These are phyloP conservation scores for Antheraea assamensis DNA, from an alignment of 2,888 invertebrate genomes.

Conservation along the genomic window DNA sequence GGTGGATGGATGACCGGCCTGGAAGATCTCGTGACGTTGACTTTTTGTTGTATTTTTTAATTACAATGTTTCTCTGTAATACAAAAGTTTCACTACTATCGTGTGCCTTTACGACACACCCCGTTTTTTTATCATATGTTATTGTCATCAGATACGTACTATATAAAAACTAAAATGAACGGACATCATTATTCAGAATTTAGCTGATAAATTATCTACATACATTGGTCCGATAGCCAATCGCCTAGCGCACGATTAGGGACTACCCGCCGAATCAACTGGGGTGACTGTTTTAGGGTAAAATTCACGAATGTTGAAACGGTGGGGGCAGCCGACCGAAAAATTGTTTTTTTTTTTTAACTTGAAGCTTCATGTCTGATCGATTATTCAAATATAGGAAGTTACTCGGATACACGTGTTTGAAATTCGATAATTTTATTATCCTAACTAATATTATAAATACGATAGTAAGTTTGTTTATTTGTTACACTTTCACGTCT, in stretches of 20 bases:
- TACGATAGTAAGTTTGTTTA: no score
- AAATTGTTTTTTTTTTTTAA: conserved; percentile 48
- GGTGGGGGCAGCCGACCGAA: conserved; percentile 44
- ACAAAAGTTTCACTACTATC: no score
- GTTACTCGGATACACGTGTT: no score
- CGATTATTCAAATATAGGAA: neutral
- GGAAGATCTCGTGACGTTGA: no score
- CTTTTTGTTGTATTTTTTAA: no score
- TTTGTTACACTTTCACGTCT: no score
- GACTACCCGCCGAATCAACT: conserved; percentile 49
- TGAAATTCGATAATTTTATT: no score
- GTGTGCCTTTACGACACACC: no score
- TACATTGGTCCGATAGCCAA: conserved; percentile 28
- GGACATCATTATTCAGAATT: neutral
- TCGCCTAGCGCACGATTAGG: conserved; percentile 42
- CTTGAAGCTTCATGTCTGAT: neutral
- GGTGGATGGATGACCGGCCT: no score
- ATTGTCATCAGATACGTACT: neutral
- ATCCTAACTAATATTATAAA: no score
- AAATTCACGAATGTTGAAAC: conserved; percentile 35
- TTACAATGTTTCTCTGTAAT: no score
- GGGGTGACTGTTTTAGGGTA: conserved; percentile 56
- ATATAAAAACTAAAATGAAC: neutral
- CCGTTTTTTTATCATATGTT: neutral
- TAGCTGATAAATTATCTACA: neutral